Evolutionary conservation across 2,888 invertebrate genomes (phyloP).

Genomic region (Amphipyra berbera): DNA sequence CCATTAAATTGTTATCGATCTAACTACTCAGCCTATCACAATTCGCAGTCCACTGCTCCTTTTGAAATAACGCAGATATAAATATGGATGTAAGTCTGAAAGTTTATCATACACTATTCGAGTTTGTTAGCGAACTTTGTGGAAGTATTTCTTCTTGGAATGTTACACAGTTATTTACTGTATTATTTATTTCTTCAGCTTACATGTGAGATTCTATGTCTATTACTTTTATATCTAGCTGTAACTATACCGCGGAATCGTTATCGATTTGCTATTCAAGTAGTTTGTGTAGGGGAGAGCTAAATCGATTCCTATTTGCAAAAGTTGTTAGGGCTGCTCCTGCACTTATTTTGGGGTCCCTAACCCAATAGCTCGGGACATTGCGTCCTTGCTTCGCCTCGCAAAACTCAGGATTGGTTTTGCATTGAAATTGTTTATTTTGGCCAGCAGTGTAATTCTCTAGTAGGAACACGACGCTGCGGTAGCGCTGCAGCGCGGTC

Average conservation of each 20-base stretch:
- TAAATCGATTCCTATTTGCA: slow-evolving; percentile 48
- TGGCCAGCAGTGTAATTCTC: not conserved
- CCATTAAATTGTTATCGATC: slow-evolving; percentile 42
- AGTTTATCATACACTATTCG: slow-evolving; percentile 17
- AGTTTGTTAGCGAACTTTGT: slow-evolving; percentile 11
- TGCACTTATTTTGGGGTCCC: slow-evolving; percentile 25
- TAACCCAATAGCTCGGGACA: slow-evolving; percentile 30
- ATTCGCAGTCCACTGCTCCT: slow-evolving; percentile 28
- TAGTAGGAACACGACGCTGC: too few species aligned
- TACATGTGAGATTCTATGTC: slow-evolving; percentile 1
- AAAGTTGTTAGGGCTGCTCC: slow-evolving; percentile 36
- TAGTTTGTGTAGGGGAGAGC: slow-evolving; percentile 30
- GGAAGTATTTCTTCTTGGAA: slow-evolving; percentile 6
- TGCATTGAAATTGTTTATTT: slow-evolving; percentile 13
- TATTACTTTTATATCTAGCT: slow-evolving; percentile 3
- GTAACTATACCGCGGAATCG: slow-evolving; percentile 7
- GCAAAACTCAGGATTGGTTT: slow-evolving; percentile 15
- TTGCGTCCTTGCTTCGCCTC: slow-evolving; percentile 9
- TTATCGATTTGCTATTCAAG: slow-evolving; percentile 44
- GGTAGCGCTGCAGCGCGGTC: too few species aligned
- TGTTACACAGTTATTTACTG: slow-evolving; percentile 14
- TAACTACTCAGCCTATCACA: slow-evolving; percentile 1
- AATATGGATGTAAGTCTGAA: slow-evolving; percentile 24
- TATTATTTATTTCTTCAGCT: slow-evolving; percentile 24
- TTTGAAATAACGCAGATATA: slow-evolving; percentile 32